phyloP scores from a whole-genome alignment of 2,113 vertebrate species.

The Eptesicus fuscus region DNA sequence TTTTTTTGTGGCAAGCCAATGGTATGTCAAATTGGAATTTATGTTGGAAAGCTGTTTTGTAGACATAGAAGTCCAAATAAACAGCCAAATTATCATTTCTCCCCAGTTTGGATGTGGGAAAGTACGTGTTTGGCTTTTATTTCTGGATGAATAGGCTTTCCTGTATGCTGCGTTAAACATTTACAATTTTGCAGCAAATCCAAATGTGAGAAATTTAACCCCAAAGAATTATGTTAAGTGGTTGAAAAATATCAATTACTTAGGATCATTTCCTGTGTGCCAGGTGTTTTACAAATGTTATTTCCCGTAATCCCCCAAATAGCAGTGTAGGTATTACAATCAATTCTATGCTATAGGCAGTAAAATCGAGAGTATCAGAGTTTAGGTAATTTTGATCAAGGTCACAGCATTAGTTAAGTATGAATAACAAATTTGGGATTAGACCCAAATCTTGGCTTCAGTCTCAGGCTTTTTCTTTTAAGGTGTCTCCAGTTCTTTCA shows the following conservation, averaged over 20 bases:
- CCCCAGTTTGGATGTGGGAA: neutral
- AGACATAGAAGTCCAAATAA: conserved; percentile 26
- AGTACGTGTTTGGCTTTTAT: conserved; percentile 43
- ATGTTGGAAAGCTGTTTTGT: conserved; percentile 55
- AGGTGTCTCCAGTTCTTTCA: neutral
- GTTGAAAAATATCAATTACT: neutral
- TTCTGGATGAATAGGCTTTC: conserved; percentile 40
- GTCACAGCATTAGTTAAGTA: neutral
- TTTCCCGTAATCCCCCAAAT: neutral
- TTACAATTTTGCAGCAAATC: neutral
- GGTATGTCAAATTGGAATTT: conserved; percentile 42
- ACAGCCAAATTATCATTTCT: conserved; percentile 29
- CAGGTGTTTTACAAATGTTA: neutral
- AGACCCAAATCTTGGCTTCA: neutral
- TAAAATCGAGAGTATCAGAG: neutral
- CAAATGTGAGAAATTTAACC: neutral
- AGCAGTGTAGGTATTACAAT: neutral
- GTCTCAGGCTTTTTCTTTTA: neutral
- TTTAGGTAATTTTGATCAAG: neutral
- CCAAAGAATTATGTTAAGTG: conserved; percentile 32
- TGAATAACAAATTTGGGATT: neutral
- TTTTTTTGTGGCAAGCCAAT: conserved; percentile 39
- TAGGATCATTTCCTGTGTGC: neutral
- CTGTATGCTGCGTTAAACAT: neutral
- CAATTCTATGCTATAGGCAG: neutral